Base-by-base conservation (phyloP, 2,113 vertebrate species). In the Tachysurus vachellii region DNA sequence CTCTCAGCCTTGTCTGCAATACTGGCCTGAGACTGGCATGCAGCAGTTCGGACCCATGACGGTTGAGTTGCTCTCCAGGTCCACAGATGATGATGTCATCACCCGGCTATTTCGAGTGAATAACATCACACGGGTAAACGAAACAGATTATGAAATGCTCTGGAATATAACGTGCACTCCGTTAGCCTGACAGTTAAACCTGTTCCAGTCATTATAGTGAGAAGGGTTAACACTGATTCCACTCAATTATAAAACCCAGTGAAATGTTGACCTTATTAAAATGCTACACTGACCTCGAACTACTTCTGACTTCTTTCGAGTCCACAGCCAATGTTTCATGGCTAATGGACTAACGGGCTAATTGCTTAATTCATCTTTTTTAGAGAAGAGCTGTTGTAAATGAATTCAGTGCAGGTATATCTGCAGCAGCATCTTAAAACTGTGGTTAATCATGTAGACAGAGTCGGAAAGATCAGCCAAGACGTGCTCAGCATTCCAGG, bases 41-140 rank as follows among this genome's bases (percentile, higher is more conserved):
- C 97, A 98, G 93, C 97, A 99, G 85, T 98, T 97, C 0, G 98
- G 98, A 47, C 97, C 97, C 0, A 97, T 99, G 96, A 97, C 98
- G 3, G 97, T 99, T 83, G 97, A 99, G 85, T 96, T 97, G 5
- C 92, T 99, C 44, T 98, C 98, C 0, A 95, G 96, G 64, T 95
- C 95, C 0, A 96, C 94, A 0, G 97, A 99, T 0, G 98, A 99
- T 59, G 97, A 99, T 85, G 92, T 99, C 0, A 96, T 99, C 82
- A 97, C 96, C 77, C 96, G 97, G 31, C 96, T 99, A 76, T 99
- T 99, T 94, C 94, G 97, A 88, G 96, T 99, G 3, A 97, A 97
- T 94, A 99, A 99, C 91, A 91, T 98, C 90, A 97, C 97, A 54
- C 95, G 97, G 95, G 98, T 99, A 93, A 93, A 96, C 88, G 6